Conservation (phyloP, 1,140 invertebrate species). For the Parapsyche elsis region DNA sequence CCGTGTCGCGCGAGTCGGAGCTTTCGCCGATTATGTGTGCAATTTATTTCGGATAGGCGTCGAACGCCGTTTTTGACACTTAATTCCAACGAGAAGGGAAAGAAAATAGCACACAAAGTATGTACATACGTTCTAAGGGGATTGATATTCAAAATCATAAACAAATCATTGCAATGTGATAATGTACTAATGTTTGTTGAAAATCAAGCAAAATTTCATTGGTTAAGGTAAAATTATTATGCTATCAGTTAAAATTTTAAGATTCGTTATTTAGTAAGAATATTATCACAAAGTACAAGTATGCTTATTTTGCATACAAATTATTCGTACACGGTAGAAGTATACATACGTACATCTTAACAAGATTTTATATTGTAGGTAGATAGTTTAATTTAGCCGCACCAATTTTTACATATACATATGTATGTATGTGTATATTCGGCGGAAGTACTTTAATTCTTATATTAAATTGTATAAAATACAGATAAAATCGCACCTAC, state of each 20-base stretch:
- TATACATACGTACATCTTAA: background rate
- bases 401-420: background rate
- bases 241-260: too few species aligned
- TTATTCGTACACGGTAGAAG: too few species aligned
- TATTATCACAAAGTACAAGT: too few species aligned
- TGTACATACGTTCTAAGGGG: too few species aligned
- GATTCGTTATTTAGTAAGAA: too few species aligned
- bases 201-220: too few species aligned
- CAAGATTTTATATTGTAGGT: background rate
- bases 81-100: constrained; percentile 4
- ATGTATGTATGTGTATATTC: background rate
- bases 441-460: too few species aligned
- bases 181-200: too few species aligned
- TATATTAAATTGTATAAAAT: too few species aligned
- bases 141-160: too few species aligned
- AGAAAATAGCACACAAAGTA: background rate
- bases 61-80: constrained; percentile 27
- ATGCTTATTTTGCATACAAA: too few species aligned
- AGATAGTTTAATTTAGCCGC: background rate
- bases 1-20: constrained; percentile 15
- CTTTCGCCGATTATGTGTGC: constrained; percentile 36
- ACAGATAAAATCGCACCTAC: background rate
- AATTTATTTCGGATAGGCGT: constrained; percentile 21
- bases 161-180: background rate
- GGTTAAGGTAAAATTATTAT: too few species aligned